These are phyloP conservation scores for Poeciliopsis paucimaculata DNA, from an alignment of 2,797 vertebrate species.

Conservation along the genomic window DNA sequence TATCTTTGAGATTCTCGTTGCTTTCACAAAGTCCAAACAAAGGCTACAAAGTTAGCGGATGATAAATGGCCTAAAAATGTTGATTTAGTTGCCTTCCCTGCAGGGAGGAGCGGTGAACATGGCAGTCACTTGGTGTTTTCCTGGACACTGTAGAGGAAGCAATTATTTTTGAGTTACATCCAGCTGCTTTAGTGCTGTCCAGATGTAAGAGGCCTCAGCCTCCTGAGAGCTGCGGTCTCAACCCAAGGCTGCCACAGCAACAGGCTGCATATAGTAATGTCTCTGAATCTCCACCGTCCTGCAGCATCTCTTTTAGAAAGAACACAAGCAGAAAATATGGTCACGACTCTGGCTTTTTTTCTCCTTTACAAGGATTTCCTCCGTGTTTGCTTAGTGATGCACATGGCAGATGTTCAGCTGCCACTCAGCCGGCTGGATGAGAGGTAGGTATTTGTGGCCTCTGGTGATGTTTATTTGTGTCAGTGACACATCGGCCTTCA, in stretches of 20 bases:
- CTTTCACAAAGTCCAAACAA: slow-evolving; percentile 20
- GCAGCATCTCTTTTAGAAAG: slow-evolving; percentile 43
- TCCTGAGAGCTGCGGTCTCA: slow-evolving; percentile 74
- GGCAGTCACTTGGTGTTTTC: slow-evolving; percentile 83
- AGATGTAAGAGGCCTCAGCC: slow-evolving; percentile 83
- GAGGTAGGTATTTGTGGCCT: slow-evolving; percentile 62
- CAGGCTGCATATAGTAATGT: slow-evolving; percentile 77
- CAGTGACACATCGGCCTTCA: slow-evolving; percentile 52
- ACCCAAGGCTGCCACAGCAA: slow-evolving; percentile 77
- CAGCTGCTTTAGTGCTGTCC: slow-evolving; percentile 83
- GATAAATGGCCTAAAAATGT: slow-evolving; percentile 61
- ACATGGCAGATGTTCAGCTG: slow-evolving; percentile 56
- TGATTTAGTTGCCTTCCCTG: slow-evolving; percentile 68
- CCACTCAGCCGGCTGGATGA: slow-evolving; percentile 48
- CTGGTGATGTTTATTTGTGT: slow-evolving; percentile 61
- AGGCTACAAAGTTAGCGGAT: slow-evolving; percentile 55
- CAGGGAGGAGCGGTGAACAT: slow-evolving; percentile 76
- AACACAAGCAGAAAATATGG: slow-evolving; percentile 17
- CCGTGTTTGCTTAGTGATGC: slow-evolving; percentile 36
- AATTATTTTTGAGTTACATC: slow-evolving; percentile 86
- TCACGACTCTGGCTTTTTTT: slow-evolving; percentile 18
- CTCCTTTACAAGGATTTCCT: slow-evolving; percentile 23
- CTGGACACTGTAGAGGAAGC: slow-evolving; percentile 85
- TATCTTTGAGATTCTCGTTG: slow-evolving; percentile 8
- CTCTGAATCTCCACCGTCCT: slow-evolving; percentile 42